Conservation (phyloP, 2,797 vertebrate genomes). For the Lagocephalus sceleratus region DNA sequence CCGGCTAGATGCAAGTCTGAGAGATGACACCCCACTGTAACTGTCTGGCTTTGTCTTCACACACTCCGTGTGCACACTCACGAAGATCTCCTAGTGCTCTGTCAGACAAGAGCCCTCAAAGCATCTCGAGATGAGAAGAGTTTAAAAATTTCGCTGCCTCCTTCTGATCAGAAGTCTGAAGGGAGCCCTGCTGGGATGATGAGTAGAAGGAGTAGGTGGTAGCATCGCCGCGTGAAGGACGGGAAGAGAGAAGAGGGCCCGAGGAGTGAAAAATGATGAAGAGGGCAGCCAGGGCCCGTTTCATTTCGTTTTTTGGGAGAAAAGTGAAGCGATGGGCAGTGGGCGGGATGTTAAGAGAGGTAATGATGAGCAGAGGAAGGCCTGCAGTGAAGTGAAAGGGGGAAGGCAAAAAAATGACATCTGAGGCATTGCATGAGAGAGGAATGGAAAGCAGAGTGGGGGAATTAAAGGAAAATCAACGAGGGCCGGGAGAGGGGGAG, state of each 20-base stretch:
- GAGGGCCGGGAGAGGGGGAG: slow-evolving; percentile 2
- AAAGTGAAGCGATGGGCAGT: slow-evolving; percentile 40
- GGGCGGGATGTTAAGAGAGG: slow-evolving; percentile 34
- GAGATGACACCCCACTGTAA: slow-evolving; percentile 21
- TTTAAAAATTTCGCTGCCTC: slow-evolving; percentile 24
- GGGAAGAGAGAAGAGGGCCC: slow-evolving; percentile 23
- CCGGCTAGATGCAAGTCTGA: slow-evolving; percentile 24
- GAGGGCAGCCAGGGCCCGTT: slow-evolving; percentile 26
- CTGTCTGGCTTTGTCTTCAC: slow-evolving; percentile 8
- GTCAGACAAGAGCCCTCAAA: slow-evolving; percentile 24
- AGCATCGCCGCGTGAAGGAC: slow-evolving; percentile 28
- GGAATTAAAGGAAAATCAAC: neutral
- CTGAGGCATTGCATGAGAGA: slow-evolving; percentile 7
- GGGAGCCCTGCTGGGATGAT: slow-evolving; percentile 38
- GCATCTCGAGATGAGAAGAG: slow-evolving; percentile 50
- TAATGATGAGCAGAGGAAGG: slow-evolving; percentile 38
- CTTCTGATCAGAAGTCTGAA: slow-evolving; percentile 48
- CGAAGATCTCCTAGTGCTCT: slow-evolving; percentile 8
- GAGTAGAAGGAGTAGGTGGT: slow-evolving; percentile 46
- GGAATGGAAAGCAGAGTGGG: slow-evolving; percentile 1
- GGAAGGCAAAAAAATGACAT: slow-evolving; percentile 14
- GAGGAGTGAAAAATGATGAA: slow-evolving; percentile 46
- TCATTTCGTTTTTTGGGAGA: slow-evolving; percentile 20
- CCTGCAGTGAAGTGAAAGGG: slow-evolving; percentile 25
- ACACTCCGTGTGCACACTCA: neutral